These are phyloP conservation scores for Scaptomyza reducta DNA, from an alignment of 2,888 invertebrate species.

Conservation along the genomic window DNA sequence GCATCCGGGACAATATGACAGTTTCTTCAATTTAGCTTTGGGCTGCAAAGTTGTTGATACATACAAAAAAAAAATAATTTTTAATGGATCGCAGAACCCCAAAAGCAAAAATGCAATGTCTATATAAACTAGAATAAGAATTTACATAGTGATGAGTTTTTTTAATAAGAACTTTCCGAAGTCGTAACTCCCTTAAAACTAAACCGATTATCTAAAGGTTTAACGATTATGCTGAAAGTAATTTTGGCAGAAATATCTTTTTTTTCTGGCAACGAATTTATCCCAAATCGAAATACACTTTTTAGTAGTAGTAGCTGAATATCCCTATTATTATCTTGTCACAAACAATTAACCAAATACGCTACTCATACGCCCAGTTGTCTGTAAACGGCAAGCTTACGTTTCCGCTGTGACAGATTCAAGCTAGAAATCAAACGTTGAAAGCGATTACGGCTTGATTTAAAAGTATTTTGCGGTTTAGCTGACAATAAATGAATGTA, in stretches of 20 bases:
- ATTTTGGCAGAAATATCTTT: too few relatives aligned
- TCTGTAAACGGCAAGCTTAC: neutral
- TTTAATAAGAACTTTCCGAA: too few relatives aligned
- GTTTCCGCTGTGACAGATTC: conserved; percentile 27
- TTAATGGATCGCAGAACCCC: conserved; percentile 24
- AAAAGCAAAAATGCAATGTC: conserved; percentile 48
- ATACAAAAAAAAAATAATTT: neutral
- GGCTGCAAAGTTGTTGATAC: conserved; percentile 25
- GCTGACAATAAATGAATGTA: conserved; percentile 42
- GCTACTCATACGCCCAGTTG: conserved; percentile 12
- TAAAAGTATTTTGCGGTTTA: conserved; percentile 16
- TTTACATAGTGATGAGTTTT: too few relatives aligned
- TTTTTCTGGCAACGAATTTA: too few relatives aligned
- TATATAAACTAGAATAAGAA: too few relatives aligned
- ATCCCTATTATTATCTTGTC: too few relatives aligned
- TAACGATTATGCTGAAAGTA: too few relatives aligned
- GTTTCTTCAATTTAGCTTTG: neutral
- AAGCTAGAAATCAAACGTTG: conserved; percentile 4
- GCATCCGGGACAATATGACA: neutral
- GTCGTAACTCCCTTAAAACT: too few relatives aligned
- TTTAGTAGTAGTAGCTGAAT: too few relatives aligned
- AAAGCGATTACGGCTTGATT: conserved; percentile 14
- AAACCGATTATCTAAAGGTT: too few relatives aligned
- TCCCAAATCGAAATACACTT: too few relatives aligned
- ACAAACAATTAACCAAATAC: too few relatives aligned